phyloP scores from a whole-genome alignment of 2,113 vertebrate species.

The Pygoscelis antarcticus region DNA sequence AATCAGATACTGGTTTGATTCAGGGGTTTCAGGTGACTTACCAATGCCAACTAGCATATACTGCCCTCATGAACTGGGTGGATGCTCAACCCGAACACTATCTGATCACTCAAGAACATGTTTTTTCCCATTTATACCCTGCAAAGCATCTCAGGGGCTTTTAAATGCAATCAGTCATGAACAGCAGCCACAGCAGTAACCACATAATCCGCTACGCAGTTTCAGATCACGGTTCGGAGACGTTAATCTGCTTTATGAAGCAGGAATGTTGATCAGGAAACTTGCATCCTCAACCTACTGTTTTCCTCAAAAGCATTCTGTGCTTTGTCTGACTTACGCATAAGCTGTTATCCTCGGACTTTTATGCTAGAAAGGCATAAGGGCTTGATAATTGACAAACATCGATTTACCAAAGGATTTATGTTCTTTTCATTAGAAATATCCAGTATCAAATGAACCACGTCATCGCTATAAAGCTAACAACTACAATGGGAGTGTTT shows the following conservation, averaged over 20 bases:
- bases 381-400: not conserved
- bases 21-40: not conserved
- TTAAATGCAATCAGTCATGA: not conserved
- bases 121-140: not conserved
- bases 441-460: not conserved
- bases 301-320: not conserved
- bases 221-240: not conserved
- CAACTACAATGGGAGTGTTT: fast-evolving
- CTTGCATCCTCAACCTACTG: not conserved
- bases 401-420: not conserved
- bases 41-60: not conserved
- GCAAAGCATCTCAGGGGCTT: not conserved
- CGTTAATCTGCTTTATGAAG: not conserved
- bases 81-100: not conserved
- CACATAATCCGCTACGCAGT: fast-evolving
- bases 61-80: not conserved
- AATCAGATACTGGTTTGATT: not conserved
- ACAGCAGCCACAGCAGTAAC: not conserved
- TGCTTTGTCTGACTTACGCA: not conserved
- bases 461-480: not conserved
- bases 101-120: not conserved
- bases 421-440: not conserved
- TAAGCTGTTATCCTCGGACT: not conserved
- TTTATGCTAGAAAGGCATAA: not conserved
- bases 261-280: not conserved